Base-by-base conservation (phyloP, 2,888 invertebrate genomes). In the Yponomeuta malinellus region DNA sequence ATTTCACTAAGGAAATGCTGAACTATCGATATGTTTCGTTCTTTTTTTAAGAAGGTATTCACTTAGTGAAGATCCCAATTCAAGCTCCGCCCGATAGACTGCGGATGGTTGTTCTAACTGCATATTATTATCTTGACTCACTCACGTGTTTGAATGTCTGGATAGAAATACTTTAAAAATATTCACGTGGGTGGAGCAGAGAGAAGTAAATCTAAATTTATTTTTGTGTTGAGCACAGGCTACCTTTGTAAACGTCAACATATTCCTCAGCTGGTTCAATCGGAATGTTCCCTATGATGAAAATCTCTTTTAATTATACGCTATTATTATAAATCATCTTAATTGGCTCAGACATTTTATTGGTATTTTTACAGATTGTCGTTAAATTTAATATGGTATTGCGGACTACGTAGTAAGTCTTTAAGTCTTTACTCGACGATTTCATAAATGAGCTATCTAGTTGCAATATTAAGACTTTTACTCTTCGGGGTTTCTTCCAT, bases 161-260 rank as follows among this genome's bases (percentile, higher is more conserved):
- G 64, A 64, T 64, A 23, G 64, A 31, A 64, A 64, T 64, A 64
- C 64, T 64, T 64, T 64, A 10, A 3, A 64, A 64, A 64, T 64
- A 64, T 64, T 64, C 31, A 10, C 31, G 64, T 64, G 31, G 64
- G 64, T 31, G 64, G 64, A 64, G 29, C 64, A 2, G 64, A 64
- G 52, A 15, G 2, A 64, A 64, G n/a, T 64, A 29, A 64, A 29
- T 29, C 64, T 29, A 23, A 64, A 64, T 29, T 64, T 29, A 64
- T 29, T 64, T 64, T 64, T 15, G 52, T 59, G 52, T 59, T 59
- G 15, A 9, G 52, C 5, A 15, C 52, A 59, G 52, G 52, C 15
- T 59, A 15, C 52, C 15, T 59, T 0, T 59, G 52, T 59, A 59
- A 59, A 59, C 52, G 52, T 59, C 12, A 59, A 59, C 52, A 59